Evolutionary conservation across 92 coral and sea anemone genomes (phyloP).

Genomic region (Scolanthus callimorphus): DNA sequence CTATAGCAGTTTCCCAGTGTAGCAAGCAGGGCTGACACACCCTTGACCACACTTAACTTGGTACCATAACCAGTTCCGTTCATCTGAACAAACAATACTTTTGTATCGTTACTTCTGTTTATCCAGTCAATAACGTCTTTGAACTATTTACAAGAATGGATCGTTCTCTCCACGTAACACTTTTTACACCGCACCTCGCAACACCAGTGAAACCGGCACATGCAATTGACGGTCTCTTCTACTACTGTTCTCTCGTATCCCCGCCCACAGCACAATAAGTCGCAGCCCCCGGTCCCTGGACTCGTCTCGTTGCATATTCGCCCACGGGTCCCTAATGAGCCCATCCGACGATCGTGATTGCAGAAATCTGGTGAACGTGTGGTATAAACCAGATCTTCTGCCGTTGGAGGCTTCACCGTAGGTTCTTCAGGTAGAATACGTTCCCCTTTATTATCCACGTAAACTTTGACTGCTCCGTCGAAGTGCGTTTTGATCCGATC

Average conservation of each 20-base stretch:
- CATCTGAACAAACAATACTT: no score
- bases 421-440: constrained; percentile 55
- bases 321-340: constrained; percentile 87
- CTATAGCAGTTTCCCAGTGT: no score
- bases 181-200: constrained; percentile 75
- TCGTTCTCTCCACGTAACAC: constrained; percentile 44
- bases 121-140: no score
- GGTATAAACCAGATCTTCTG: constrained; percentile 83
- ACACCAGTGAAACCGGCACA: constrained; percentile 88
- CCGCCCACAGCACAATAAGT: constrained; percentile 79
- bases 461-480: constrained; percentile 88
- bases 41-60: no score
- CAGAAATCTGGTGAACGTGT: constrained; percentile 91
- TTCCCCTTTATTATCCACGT: constrained; percentile 67
- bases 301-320: constrained; percentile 78
- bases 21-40: no score
- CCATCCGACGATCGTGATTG: constrained; percentile 49
- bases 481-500: constrained; percentile 68
- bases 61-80: no score
- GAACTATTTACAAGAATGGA: constrained; percentile 61
- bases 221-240: constrained; percentile 51
- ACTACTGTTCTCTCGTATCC: constrained; percentile 33
- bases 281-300: constrained; percentile 83
- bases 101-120: no score
- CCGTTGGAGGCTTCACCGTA: constrained; percentile 82